These are phyloP conservation scores for Cuniculus paca DNA, from an alignment of 2,797 vertebrate species.

Conservation along the genomic window DNA sequence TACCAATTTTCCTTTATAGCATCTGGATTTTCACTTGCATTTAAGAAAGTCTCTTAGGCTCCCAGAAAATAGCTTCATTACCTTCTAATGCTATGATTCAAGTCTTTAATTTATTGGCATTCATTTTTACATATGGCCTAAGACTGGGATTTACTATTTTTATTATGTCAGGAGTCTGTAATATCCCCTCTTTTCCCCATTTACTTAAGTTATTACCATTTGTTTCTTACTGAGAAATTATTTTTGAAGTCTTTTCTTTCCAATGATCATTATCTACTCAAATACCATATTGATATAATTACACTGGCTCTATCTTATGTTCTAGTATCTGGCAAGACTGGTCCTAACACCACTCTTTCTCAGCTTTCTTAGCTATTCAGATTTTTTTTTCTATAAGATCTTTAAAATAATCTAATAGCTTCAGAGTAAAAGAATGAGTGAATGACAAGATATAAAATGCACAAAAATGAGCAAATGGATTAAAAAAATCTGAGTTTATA, in stretches of 20 bases:
- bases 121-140: not conserved
- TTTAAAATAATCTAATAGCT: not conserved
- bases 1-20: not conserved
- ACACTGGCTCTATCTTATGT: not conserved
- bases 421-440: not conserved
- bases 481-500: not conserved
- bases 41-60: not conserved
- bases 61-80: not conserved
- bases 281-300: not conserved
- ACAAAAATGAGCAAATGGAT: not conserved
- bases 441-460: not conserved
- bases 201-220: not conserved
- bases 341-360: not conserved
- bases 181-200: not conserved
- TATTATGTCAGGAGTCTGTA: not conserved
- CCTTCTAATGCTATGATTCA: not conserved
- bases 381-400: not conserved
- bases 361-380: not conserved
- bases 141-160: conserved; percentile 1
- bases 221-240: not conserved
- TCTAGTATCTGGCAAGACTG: not conserved
- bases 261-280: not conserved
- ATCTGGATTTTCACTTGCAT: not conserved
- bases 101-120: not conserved
- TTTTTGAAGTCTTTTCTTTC: not conserved